A percentile compares a stretch with the other conserved stretches of the same genome.
phyloP scores from a whole-genome alignment of 1,140 invertebrate genomes.

The Wasmannia auropunctata region DNA sequence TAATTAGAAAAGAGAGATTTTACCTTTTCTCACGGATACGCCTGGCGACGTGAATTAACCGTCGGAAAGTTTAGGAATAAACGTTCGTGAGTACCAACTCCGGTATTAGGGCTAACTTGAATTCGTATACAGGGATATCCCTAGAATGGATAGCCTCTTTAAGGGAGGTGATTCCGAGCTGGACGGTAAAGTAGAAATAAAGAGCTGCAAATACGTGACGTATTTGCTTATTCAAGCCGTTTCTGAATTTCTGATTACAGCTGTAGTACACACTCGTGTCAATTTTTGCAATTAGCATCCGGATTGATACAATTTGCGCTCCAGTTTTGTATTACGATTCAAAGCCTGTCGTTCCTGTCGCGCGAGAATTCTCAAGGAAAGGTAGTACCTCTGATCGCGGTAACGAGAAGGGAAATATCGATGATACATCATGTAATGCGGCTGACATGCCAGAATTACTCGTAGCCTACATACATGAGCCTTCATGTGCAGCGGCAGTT shows the following conservation, averaged over 20 bases:
- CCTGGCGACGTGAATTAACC: background rate
- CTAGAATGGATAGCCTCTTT: background rate
- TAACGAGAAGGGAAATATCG: background rate
- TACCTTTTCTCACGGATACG: background rate
- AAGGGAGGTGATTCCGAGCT: background rate
- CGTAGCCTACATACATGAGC: conserved; percentile 38
- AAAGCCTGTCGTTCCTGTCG: no score
- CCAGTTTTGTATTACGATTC: background rate
- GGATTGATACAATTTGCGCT: background rate
- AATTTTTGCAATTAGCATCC: background rate
- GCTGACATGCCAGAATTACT: conserved; percentile 37
- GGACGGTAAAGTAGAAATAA: background rate
- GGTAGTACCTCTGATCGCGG: conserved; percentile 3
- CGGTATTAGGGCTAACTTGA: background rate
- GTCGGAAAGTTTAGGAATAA: background rate
- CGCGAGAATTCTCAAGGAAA: conserved; percentile 1
- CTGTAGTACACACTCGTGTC: background rate
- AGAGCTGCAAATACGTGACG: background rate
- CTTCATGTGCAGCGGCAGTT: conserved; percentile 26
- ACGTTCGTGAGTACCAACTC: background rate
- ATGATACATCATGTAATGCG: conserved; percentile 44
- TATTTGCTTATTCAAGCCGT: background rate
- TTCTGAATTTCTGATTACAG: background rate
- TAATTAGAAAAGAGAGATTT: conserved; percentile 15
- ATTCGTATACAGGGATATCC: background rate